Evolutionary conservation across 2,888 invertebrate genomes (phyloP).

Genomic region (Amphipyra tragopoginis): DNA sequence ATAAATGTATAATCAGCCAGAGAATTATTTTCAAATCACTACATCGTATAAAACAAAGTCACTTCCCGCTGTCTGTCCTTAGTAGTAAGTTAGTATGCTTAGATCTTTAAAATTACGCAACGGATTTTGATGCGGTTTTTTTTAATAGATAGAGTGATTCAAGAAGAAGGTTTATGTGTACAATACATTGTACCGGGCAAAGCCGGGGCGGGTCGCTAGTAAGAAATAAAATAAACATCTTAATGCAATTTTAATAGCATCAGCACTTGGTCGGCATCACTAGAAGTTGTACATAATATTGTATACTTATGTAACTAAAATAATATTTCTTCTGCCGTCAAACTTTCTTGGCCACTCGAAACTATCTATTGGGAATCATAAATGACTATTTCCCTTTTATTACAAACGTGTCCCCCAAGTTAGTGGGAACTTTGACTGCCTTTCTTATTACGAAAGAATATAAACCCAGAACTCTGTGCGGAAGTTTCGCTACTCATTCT

Average conservation of each 20-base stretch:
- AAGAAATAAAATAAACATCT: background rate
- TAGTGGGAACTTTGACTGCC: constrained; percentile 50
- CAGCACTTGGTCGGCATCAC: background rate
- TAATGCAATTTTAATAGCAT: background rate
- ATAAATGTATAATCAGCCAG: constrained; percentile 20
- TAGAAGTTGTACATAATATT: too few species aligned
- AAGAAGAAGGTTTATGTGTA: too few species aligned
- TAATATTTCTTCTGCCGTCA: background rate
- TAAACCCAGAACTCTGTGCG: constrained; percentile 57
- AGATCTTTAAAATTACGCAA: too few species aligned
- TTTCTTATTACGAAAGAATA: constrained; percentile 60
- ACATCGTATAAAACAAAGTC: too few species aligned
- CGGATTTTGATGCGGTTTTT: too few species aligned
- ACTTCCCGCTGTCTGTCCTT: too few species aligned
- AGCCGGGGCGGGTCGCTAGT: too few species aligned
- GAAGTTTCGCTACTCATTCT: constrained; percentile 68
- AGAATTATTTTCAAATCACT: background rate
- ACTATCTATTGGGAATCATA: constrained; percentile 33
- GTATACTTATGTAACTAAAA: background rate
- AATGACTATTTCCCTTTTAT: constrained; percentile 49
- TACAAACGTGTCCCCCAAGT: constrained; percentile 44
- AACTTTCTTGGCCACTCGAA: constrained; percentile 18
- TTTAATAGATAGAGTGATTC: too few species aligned
- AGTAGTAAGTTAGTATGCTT: too few species aligned
- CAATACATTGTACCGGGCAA: too few species aligned